These are phyloP conservation scores for Ectropis crepuscularia DNA, from an alignment of 2,888 invertebrate genomes.

Conservation along the genomic window DNA sequence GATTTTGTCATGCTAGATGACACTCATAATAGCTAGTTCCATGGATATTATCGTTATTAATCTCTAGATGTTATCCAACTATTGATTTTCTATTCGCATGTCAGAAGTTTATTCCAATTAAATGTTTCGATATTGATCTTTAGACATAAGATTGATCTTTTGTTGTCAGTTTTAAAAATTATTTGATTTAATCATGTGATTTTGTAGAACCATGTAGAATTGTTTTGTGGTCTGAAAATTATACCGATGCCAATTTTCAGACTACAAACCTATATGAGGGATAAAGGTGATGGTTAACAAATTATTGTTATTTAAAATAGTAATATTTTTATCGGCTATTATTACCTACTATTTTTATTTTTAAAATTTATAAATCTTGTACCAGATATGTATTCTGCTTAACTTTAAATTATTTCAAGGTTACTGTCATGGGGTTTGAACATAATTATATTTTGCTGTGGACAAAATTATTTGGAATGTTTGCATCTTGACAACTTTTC, in stretches of 20 bases:
- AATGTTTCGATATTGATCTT: constrained; percentile 13
- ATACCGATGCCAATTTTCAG: constrained; percentile 20
- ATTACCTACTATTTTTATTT: constrained; percentile 3
- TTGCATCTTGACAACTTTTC: constrained; percentile 85
- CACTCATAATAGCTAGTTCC: constrained; percentile 39
- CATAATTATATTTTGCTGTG: constrained; percentile 71
- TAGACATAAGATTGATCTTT: constrained; percentile 3
- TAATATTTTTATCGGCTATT: constrained; percentile 12
- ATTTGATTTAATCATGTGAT: constrained; percentile 19
- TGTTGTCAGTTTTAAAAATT: constrained; percentile 27
- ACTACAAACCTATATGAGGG: constrained; percentile 24
- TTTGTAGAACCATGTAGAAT: constrained; percentile 32
- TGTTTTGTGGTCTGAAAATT: constrained; percentile 46
- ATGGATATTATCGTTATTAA: constrained; percentile 35
- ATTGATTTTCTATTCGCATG: constrained; percentile 59
- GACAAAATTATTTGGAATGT: constrained; percentile 77
- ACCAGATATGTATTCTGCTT: constrained; percentile 57
- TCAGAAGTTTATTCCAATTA: constrained; percentile 41
- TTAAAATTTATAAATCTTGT: constrained; percentile 40
- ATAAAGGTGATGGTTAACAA: constrained; percentile 36
- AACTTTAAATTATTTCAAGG: constrained; percentile 51
- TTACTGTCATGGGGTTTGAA: constrained; percentile 83
- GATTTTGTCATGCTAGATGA: constrained; percentile 55
- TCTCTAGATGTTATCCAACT: constrained; percentile 46
- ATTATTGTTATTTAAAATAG: constrained; percentile 18